These are phyloP conservation scores for Cottoperca gobio DNA, from an alignment of 2,797 vertebrate genomes.

Conservation along the genomic window DNA sequence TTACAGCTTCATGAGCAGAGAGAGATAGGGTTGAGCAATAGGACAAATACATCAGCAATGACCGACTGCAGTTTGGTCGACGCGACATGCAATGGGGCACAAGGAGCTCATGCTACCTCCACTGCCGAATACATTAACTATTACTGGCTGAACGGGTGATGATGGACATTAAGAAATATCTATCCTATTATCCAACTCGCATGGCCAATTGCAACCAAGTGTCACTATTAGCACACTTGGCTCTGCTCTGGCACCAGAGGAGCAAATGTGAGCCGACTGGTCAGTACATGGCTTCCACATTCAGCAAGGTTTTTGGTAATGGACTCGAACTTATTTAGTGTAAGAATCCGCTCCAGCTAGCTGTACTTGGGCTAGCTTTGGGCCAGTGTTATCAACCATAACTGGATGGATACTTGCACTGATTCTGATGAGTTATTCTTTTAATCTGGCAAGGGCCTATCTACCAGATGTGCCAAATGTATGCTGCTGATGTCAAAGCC, in stretches of 20 bases:
- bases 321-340: background rate
- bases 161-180: slow-evolving; percentile 6
- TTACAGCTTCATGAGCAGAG: slow-evolving; percentile 41
- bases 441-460: slow-evolving; percentile 25
- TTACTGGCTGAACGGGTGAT: background rate
- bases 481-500: slow-evolving; percentile 1
- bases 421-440: slow-evolving; percentile 17
- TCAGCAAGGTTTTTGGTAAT: background rate
- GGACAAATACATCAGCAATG: slow-evolving; percentile 11
- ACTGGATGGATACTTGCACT: background rate
- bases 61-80: slow-evolving; percentile 2
- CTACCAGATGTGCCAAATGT: slow-evolving; percentile 1
- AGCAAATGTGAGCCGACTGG: background rate
- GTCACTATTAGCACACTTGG: slow-evolving; percentile 1
- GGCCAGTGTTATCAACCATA: slow-evolving; percentile 1
- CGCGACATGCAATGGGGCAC: background rate
- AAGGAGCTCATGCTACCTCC: slow-evolving; percentile 8
- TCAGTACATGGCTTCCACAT: background rate
- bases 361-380: slow-evolving; percentile 3
- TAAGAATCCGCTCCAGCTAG: slow-evolving; percentile 15
- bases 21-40: slow-evolving; percentile 25
- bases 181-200: background rate
- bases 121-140: background rate
- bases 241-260: background rate
- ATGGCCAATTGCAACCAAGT: background rate